phyloP scores from a whole-genome alignment of 2,888 invertebrate species.

The Gasteruption jaculator region DNA sequence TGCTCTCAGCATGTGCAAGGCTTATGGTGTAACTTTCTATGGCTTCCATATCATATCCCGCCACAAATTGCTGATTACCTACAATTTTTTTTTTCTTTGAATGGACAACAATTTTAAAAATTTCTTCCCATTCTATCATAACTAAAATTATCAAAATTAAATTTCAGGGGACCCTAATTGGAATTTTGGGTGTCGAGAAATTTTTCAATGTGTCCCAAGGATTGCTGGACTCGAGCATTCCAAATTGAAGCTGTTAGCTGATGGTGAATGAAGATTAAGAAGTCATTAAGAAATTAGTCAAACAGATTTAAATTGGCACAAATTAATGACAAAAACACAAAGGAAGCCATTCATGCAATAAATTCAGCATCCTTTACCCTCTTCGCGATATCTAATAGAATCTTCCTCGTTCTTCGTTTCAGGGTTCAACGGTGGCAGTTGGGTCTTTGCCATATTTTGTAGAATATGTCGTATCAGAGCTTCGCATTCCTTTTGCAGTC shows the following conservation, averaged over 20 bases:
- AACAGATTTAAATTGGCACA: too few species aligned
- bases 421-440: constrained; percentile 36
- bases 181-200: neutral
- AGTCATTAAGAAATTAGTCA: too few species aligned
- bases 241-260: too few species aligned
- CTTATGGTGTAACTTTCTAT: constrained; percentile 46
- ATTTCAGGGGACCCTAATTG: neutral
- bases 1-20: constrained; percentile 40
- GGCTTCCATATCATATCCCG: constrained; percentile 44
- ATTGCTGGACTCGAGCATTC: too few species aligned
- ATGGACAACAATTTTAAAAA: neutral
- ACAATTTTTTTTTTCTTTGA: constrained; percentile 8
- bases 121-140: neutral
- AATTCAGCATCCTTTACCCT: constrained; percentile 33
- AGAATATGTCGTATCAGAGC: constrained; percentile 42
- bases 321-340: too few species aligned
- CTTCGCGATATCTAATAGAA: constrained; percentile 39
- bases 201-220: neutral
- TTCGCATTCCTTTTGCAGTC: constrained; percentile 45
- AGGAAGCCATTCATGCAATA: too few species aligned
- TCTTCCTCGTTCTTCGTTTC: constrained; percentile 41
- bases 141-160: constrained; percentile 4
- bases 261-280: too few species aligned
- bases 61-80: constrained; percentile 45
- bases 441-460: constrained; percentile 42